A percentile compares a stretch with the other conserved stretches of the same genome.
Conservation (phyloP, 1,140 invertebrate species). For the Cotesia chilonis region DNA sequence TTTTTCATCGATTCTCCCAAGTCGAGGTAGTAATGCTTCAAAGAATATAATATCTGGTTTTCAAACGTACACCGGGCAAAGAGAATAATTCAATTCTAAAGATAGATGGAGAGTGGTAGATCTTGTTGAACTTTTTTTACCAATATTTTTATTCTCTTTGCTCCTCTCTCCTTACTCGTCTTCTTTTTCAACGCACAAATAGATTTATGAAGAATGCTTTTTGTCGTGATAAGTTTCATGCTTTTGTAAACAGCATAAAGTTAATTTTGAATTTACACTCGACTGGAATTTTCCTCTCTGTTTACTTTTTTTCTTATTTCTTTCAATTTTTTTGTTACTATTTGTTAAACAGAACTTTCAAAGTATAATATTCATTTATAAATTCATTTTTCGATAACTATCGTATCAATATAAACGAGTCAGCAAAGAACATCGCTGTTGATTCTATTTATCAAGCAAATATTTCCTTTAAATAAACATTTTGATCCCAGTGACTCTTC, state of each 20-base stretch:
- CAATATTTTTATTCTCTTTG: neutral
- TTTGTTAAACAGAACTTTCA: neutral
- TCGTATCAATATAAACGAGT: neutral
- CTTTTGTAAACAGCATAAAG: conserved; percentile 16
- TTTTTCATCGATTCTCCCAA: conserved; percentile 17
- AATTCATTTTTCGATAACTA: neutral
- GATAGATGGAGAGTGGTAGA: neutral
- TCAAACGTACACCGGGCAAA: neutral
- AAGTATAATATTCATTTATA: neutral
- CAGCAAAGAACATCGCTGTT: neutral
- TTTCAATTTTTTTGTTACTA: neutral
- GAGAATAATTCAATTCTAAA: conserved; percentile 16
- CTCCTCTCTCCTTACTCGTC: neutral
- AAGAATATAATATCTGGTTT: conserved; percentile 16
- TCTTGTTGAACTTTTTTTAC: neutral
- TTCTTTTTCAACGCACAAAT: neutral
- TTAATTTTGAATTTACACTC: neutral
- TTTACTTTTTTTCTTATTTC: neutral
- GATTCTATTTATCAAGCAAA: neutral
- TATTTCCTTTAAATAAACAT: neutral
- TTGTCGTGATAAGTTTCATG: conserved; percentile 5
- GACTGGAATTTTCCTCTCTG: neutral
- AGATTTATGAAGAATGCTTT: conserved; percentile 10
- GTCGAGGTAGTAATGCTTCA: neutral
- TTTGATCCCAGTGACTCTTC: neutral